Evolutionary conservation across 2,797 vertebrate genomes (phyloP).

Genomic region (Hippocampus kuda): DNA sequence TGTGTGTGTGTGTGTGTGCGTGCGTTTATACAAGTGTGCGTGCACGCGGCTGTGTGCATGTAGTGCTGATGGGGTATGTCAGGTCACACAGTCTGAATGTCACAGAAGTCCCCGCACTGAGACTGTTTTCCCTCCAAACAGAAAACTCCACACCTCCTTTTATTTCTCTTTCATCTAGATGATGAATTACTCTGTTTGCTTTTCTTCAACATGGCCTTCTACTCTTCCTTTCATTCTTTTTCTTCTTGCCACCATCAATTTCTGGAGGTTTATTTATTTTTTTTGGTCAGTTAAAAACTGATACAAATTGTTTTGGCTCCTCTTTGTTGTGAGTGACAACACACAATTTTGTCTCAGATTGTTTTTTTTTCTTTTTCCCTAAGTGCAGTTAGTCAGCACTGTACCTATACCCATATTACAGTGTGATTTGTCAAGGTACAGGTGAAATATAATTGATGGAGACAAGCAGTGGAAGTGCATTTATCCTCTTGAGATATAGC

Average conservation of each 20-base stretch:
- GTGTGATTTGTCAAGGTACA: slow-evolving; percentile 30
- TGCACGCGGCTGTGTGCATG: slow-evolving; percentile 12
- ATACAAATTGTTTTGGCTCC: background rate
- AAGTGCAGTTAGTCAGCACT: background rate
- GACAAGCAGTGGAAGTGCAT: slow-evolving; percentile 44
- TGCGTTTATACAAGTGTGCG: slow-evolving; percentile 17
- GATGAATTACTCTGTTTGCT: slow-evolving; percentile 45
- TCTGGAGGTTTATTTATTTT: background rate
- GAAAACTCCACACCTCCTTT: slow-evolving; percentile 32
- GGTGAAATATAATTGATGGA: slow-evolving; percentile 46
- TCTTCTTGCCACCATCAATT: background rate
- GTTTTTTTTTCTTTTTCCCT: too few species aligned
- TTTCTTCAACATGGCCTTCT: background rate
- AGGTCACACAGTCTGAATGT: slow-evolving; percentile 19
- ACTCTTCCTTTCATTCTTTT: background rate
- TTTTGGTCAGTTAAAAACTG: background rate
- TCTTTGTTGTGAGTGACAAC: background rate
- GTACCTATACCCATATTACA: slow-evolving; percentile 12
- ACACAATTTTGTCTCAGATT: background rate
- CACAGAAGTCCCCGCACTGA: slow-evolving; percentile 9
- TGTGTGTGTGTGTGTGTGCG: slow-evolving; percentile 13
- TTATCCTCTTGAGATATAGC: slow-evolving; percentile 36
- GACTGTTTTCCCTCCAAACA: slow-evolving; percentile 52
- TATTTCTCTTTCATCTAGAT: slow-evolving; percentile 46
- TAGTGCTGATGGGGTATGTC: slow-evolving; percentile 16